Evolutionary conservation across 2,888 invertebrate species (phyloP).

Genomic region (Ormyrus rosae): DNA sequence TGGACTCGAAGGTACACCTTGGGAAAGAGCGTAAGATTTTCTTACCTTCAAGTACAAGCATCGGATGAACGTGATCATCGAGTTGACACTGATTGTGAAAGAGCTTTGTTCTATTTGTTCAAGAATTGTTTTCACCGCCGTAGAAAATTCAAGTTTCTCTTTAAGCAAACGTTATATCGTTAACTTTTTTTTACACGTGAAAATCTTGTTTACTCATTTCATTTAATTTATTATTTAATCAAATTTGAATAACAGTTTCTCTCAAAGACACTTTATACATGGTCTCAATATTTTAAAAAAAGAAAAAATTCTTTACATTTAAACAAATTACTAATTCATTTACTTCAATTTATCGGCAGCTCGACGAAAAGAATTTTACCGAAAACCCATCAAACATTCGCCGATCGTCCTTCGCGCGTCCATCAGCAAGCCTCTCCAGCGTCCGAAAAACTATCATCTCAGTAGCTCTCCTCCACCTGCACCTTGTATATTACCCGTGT

Average conservation of each 20-base stretch:
- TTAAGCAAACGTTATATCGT: not conserved
- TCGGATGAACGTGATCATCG: conserved; percentile 40
- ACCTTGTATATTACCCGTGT: not conserved
- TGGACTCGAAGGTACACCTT: conserved; percentile 39
- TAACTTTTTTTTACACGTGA: not conserved
- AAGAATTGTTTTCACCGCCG: conserved; percentile 49
- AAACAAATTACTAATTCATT: too few relatives aligned
- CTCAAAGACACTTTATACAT: too few relatives aligned
- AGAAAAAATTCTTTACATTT: too few relatives aligned
- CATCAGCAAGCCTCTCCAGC: not conserved
- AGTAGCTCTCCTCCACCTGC: too few relatives aligned
- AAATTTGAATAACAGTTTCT: too few relatives aligned
- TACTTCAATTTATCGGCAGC: too few relatives aligned
- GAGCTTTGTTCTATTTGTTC: conserved; percentile 42
- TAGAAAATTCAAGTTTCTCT: conserved; percentile 18
- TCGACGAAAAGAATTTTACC: too few relatives aligned
- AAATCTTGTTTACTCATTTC: not conserved
- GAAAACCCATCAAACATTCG: too few relatives aligned
- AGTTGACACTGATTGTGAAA: conserved; percentile 56
- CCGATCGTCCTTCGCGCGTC: not conserved
- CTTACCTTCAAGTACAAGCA: conserved; percentile 49
- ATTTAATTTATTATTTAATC: too few relatives aligned
- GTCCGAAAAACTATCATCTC: too few relatives aligned
- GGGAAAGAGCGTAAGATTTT: conserved; percentile 44
- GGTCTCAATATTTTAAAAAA: too few relatives aligned